Evolutionary conservation across 2,113 vertebrate species (phyloP), one percentile per base, ranked within the genome.

Genomic region (Strix aluco): DNA sequence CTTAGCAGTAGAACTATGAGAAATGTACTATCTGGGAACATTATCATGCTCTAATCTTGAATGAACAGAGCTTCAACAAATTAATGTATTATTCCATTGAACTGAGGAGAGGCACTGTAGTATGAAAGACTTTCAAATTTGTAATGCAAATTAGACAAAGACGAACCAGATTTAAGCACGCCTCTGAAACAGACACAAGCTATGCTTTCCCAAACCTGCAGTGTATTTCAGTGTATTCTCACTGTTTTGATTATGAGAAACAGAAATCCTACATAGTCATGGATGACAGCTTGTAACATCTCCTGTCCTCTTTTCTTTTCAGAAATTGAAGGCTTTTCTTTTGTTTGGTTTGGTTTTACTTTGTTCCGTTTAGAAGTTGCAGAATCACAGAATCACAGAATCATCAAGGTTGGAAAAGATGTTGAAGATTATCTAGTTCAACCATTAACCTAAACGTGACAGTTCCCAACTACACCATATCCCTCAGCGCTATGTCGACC

Each of bases 91-190:
- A 54, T 87, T 87, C 59, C 32, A 59, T 29, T 87, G 47, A 94
- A 84, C 19, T 58, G 55, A 86, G 40, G 77, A 87, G 59, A 89
- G 19, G 27, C 32, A 91, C 8, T 81, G 40, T 57, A 81, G 15
- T 83, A 83, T 81, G 82, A 83, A 88, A 93, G 46, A 62, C n/a
- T 75, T 86, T 36, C 40, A 78, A n/a, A 83, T 88, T 75, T 88
- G 19, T 55, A 70, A 86, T 46, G 63, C 18, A 90, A 88, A 96
- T 78, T 54, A 88, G 40, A 78, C 30, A 93, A 83, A 77, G 12
- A 10, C 49, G 86, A 82, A 86, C 1, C 42, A 74, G 36, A 72
- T 59, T 88, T 80, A 83, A 90, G 70, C 4, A 29, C 23, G 15
- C 1, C 40, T 72, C 47, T 88, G 54, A 81, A 93, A 88, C 7